A percentile compares a stretch with the other conserved stretches of the same genome.
Conservation (phyloP, 2,797 vertebrate genomes). For the Zenarchopterus dispar region DNA sequence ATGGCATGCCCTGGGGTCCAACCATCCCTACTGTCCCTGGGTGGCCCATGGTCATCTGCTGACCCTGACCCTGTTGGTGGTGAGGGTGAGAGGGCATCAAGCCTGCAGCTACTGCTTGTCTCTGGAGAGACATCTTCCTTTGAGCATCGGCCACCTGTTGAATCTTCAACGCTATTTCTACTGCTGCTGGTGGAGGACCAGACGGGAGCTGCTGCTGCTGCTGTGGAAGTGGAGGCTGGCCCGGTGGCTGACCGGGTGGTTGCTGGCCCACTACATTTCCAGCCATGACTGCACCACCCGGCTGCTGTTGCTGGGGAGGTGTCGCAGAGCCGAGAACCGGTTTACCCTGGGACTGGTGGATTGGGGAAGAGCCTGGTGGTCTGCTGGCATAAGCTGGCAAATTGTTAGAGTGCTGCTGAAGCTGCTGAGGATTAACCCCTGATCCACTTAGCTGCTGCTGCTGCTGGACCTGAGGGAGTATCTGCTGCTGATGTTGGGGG, state of each 20-base stretch:
- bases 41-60: slow-evolving; percentile 85
- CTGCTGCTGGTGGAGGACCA: slow-evolving; percentile 91
- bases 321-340: slow-evolving; percentile 88
- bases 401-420: slow-evolving; percentile 84
- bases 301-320: slow-evolving; percentile 84
- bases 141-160: slow-evolving; percentile 95
- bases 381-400: slow-evolving; percentile 80
- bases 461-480: slow-evolving; percentile 87
- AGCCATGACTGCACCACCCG: slow-evolving; percentile 42
- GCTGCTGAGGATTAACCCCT: slow-evolving; percentile 74
- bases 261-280: slow-evolving; percentile 70
- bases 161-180: slow-evolving; percentile 97
- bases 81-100: slow-evolving; percentile 86
- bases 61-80: slow-evolving; percentile 77
- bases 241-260: slow-evolving; percentile 83
- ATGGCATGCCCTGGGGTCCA: slow-evolving; percentile 70
- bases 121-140: slow-evolving; percentile 94
- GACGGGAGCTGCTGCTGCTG: slow-evolving; percentile 81
- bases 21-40: slow-evolving; percentile 74
- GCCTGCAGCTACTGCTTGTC: slow-evolving; percentile 79
- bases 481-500: slow-evolving; percentile 88
- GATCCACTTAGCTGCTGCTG: slow-evolving; percentile 59
- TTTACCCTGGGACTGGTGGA: slow-evolving; percentile 92
- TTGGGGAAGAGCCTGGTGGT: slow-evolving; percentile 79
- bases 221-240: slow-evolving; percentile 78